A percentile compares a stretch with the other conserved stretches of the same genome.
Conservation (phyloP, 2,113 vertebrate genomes). For the Gopherus evgoodei region DNA sequence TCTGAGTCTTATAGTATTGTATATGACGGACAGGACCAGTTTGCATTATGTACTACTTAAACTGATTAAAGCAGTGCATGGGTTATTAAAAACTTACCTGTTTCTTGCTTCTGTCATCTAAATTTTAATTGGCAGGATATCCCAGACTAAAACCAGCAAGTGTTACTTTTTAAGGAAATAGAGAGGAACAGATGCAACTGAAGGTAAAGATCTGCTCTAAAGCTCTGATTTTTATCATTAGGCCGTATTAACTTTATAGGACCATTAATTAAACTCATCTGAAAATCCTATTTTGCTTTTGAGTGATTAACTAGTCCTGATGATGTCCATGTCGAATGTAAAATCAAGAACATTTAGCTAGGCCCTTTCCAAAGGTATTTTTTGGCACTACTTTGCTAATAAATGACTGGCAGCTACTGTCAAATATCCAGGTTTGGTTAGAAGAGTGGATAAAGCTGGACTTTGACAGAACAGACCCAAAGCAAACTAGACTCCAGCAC, state of each 20-base stretch:
- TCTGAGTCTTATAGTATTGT: background rate
- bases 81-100: background rate
- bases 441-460: background rate
- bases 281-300: background rate
- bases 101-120: background rate
- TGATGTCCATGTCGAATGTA: background rate
- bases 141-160: background rate
- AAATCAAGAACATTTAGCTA: background rate
- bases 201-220: background rate
- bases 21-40: background rate
- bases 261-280: background rate
- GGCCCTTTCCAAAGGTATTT: background rate
- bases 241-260: background rate
- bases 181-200: background rate
- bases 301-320: background rate
- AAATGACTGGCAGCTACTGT: background rate
- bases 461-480: background rate
- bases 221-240: background rate
- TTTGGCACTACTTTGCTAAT: background rate
- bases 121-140: background rate
- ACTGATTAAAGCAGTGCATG: background rate
- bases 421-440: background rate
- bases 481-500: background rate
- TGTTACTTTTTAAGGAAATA: background rate
- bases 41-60: background rate